Base-by-base conservation (phyloP, 2,113 vertebrate genomes). In the Gorsachius goisagi region DNA sequence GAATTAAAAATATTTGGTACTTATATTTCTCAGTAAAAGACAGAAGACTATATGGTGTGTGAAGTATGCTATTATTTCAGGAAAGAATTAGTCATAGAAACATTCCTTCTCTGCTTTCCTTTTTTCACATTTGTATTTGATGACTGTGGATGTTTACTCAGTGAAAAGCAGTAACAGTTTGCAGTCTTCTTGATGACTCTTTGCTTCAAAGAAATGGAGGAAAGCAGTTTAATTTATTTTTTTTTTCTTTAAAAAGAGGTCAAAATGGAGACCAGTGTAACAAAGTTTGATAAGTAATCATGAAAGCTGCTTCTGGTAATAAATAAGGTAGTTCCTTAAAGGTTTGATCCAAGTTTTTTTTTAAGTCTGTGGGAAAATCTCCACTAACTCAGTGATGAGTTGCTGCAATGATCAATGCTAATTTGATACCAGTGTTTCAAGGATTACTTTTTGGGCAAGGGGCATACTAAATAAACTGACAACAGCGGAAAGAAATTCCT, bases 61-160 rank as follows among this genome's bases (percentile, higher is more conserved):
- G 39, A 88, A 32, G 7, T 23, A 44, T 2, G 8, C 11, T 92
- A 33, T 68, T 92, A 33, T 68, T 91, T 93, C 28, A 45, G 55
- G 62, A 79, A 52, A 91, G 23, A 93, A 87, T 88, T 93, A 76
- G 50, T 88, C 84, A 92, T n/a, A 39, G 20, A 58, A 67, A 63
- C 2, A 45, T 87, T 73, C 64, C 12, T 77, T 67, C 12, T 60
- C 41, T 47, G 22, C 13, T 91, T 66, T 44, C 3, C 2, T 23
- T 39, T 85, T 73, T 75, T 84, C 75, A 33, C 11, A 64, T 93
- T 91, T 90, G 6, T 35, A 37, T 80, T 94, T 94, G 83, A 64
- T 95, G 93, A 39, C 33, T 81, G 72, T 81, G 28, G 76, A 32
- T 67, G 32, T 90, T 95, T 73, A 80, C 81, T 96, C 87, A 95